Percentiles rank a stretch among this genome's conserved stretches.
Evolutionary conservation across 2,797 vertebrate species (phyloP).

Genomic region (Sebastes paucispinis): DNA sequence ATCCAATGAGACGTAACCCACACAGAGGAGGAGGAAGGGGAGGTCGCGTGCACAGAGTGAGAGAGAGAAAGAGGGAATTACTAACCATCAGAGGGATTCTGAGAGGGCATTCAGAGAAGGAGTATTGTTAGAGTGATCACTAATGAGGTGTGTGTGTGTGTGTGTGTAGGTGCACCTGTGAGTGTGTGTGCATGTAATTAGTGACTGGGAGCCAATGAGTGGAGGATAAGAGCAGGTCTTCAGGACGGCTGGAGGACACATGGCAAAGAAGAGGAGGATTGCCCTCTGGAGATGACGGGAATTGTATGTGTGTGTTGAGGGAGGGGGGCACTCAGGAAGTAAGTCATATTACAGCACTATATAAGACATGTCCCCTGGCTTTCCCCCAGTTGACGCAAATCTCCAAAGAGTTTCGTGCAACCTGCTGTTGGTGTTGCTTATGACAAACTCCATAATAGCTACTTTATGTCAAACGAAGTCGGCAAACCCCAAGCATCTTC

Average conservation of each 20-base stretch:
- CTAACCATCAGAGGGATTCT: conserved; percentile 55
- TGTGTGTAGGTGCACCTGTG: conserved; percentile 22
- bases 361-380: background rate
- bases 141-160: conserved; percentile 56
- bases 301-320: background rate
- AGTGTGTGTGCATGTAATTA: conserved; percentile 55
- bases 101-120: conserved; percentile 51
- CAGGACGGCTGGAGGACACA: conserved; percentile 66
- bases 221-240: conserved; percentile 55
- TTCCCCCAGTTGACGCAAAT: background rate
- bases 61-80: conserved; percentile 47
- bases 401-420: conserved; percentile 13
- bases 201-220: conserved; percentile 47
- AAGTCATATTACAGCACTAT: background rate
- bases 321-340: conserved; percentile 11
- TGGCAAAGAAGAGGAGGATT: conserved; percentile 45
- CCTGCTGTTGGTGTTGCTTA: background rate
- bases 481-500: background rate
- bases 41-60: background rate
- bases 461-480: background rate
- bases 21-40: background rate
- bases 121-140: conserved; percentile 60
- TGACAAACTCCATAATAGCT: background rate
- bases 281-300: conserved; percentile 60
- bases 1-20: conserved; percentile 48